Percentiles rank a stretch among this genome's conserved stretches.
Evolutionary conservation across 2,113 vertebrate genomes (phyloP).

Genomic region (Athene cunicularia): DNA sequence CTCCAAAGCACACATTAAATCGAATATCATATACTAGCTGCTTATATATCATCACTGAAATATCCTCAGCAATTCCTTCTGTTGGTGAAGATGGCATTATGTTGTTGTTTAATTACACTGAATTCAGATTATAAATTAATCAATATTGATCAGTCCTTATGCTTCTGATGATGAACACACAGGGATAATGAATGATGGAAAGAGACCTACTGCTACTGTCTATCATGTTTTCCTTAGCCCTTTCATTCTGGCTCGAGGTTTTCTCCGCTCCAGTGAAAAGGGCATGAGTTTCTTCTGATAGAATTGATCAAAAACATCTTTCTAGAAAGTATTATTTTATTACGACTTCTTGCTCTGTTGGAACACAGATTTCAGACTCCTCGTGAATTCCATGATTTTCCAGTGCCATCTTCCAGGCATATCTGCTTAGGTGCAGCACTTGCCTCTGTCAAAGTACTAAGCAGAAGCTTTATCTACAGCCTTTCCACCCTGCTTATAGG

Average conservation of each 20-base stretch:
- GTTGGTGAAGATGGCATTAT: neutral
- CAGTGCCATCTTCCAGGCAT: neutral
- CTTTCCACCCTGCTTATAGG: neutral
- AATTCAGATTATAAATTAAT: neutral
- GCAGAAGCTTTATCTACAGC: neutral
- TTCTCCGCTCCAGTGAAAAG: neutral
- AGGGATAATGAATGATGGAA: neutral
- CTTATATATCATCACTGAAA: neutral
- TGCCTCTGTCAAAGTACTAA: neutral
- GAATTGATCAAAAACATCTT: neutral
- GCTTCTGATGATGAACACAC: neutral
- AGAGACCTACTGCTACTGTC: neutral
- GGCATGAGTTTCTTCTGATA: neutral
- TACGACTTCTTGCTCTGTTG: neutral
- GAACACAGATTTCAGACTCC: neutral
- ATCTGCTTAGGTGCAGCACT: neutral
- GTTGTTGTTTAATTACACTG: neutral
- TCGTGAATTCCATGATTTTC: neutral
- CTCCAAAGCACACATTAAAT: neutral
- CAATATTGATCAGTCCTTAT: neutral
- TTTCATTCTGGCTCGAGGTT: neutral
- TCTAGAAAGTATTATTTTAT: neutral
- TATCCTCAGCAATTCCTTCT: neutral
- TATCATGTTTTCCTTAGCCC: neutral
- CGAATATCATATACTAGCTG: neutral